These are phyloP conservation scores for Gadopsis marmoratus DNA, from an alignment of 2,797 vertebrate species.

Conservation along the genomic window DNA sequence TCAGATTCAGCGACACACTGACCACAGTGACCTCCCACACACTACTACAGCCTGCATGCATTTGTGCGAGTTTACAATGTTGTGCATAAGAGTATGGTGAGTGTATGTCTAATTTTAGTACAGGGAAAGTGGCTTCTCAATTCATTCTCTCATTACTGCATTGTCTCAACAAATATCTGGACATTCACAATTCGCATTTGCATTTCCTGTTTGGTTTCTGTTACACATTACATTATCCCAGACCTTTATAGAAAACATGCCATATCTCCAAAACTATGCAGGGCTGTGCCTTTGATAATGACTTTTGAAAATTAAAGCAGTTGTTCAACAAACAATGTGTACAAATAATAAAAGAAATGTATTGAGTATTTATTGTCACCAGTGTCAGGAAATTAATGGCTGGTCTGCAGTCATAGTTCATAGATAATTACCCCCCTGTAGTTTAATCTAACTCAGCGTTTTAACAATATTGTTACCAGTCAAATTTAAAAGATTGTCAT, in stretches of 20 bases:
- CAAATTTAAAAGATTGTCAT: not conserved
- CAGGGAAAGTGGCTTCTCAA: conserved; percentile 7
- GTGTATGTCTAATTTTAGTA: conserved; percentile 15
- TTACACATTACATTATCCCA: not conserved
- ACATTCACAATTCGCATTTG: not conserved
- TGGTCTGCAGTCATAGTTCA: not conserved
- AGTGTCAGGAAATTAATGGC: not conserved
- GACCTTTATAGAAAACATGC: conserved; percentile 13
- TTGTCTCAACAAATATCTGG: not conserved
- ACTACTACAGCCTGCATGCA: conserved; percentile 38
- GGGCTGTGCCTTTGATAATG: not conserved
- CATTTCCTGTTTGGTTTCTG: not conserved
- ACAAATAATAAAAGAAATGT: not conserved
- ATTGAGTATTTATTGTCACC: not conserved
- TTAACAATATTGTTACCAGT: not conserved
- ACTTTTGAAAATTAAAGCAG: not conserved
- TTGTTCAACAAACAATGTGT: not conserved
- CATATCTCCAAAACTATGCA: not conserved
- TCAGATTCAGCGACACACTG: conserved; percentile 66
- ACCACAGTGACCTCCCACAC: conserved; percentile 76
- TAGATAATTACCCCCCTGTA: not conserved
- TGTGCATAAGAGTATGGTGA: not conserved
- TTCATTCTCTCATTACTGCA: not conserved
- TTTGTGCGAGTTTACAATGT: conserved; percentile 41
- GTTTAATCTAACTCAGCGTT: conserved; percentile 1